Conservation (phyloP, 2,888 invertebrate genomes). For the Mythimna ferrago region DNA sequence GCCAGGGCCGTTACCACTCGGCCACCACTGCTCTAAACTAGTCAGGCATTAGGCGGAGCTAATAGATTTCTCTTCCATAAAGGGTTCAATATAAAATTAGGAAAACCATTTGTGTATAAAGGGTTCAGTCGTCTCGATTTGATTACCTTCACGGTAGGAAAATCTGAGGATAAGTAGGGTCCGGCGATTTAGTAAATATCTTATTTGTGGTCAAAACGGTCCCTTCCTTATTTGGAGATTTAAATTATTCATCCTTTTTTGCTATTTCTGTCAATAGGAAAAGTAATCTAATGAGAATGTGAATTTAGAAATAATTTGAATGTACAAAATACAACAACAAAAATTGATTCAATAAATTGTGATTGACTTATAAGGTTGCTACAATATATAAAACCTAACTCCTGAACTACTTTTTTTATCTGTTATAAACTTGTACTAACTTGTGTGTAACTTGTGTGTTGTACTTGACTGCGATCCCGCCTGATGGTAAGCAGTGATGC, state of each 20-base stretch:
- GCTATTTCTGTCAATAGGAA: slow-evolving; percentile 30
- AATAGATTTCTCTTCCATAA: slow-evolving; percentile 64
- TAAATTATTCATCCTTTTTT: slow-evolving; percentile 38
- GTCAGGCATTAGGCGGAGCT: slow-evolving; percentile 31
- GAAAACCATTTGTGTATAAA: slow-evolving; percentile 66
- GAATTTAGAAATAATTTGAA: slow-evolving; percentile 10
- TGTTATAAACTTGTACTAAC: no score
- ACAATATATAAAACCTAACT: no score
- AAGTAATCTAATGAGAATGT: slow-evolving; percentile 21
- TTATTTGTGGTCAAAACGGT: slow-evolving; percentile 60
- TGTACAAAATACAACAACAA: not conserved
- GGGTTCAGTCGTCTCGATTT: slow-evolving; percentile 67
- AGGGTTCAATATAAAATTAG: slow-evolving; percentile 63
- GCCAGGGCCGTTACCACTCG: no score
- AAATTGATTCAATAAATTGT: no score
- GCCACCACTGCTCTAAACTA: not conserved
- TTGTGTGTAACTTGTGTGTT: no score
- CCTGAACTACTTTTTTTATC: no score
- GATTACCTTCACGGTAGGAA: slow-evolving; percentile 70
- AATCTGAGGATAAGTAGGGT: slow-evolving; percentile 67
- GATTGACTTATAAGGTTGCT: no score
- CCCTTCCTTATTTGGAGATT: slow-evolving; percentile 35
- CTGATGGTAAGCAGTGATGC: no score
- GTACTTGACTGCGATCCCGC: no score
- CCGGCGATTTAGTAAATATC: slow-evolving; percentile 65